Conservation (phyloP, 1,140 invertebrate species). For the Ericerus pela region DNA sequence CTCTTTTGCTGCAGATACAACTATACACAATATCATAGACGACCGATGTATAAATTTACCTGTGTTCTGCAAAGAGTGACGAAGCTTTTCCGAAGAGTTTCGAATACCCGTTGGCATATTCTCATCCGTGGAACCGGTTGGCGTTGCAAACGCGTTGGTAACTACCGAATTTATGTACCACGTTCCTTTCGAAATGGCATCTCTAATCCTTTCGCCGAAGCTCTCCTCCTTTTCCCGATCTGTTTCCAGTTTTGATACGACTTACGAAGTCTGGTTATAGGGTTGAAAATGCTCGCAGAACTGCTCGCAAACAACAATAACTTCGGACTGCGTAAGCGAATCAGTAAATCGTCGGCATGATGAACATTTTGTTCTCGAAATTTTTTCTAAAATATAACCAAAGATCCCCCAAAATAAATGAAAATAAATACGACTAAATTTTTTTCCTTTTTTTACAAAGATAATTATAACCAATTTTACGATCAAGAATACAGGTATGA, state of each 20-base stretch:
- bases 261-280: not conserved
- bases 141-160: not conserved
- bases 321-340: too few relatives aligned
- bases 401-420: too few relatives aligned
- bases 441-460: too few relatives aligned
- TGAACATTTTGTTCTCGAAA: not conserved
- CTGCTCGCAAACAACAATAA: not conserved
- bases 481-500: too few relatives aligned
- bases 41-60: not conserved
- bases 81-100: not conserved
- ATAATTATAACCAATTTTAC: too few relatives aligned
- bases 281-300: not conserved
- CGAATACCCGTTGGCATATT: not conserved
- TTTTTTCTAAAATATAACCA: too few relatives aligned
- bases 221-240: not conserved
- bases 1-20: not conserved
- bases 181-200: not conserved
- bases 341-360: not conserved
- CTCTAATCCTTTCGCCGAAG: not conserved
- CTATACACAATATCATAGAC: not conserved
- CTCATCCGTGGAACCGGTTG: not conserved
- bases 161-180: slow-evolving; percentile 6
- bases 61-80: not conserved
- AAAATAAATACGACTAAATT: too few relatives aligned
- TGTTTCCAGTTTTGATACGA: slow-evolving; percentile 1